Percentiles rank a stretch among this genome's conserved stretches.
These are phyloP conservation scores for Caenorhabditis brenneri DNA, from an alignment of 1,140 invertebrate genomes.

Conservation along the genomic window DNA sequence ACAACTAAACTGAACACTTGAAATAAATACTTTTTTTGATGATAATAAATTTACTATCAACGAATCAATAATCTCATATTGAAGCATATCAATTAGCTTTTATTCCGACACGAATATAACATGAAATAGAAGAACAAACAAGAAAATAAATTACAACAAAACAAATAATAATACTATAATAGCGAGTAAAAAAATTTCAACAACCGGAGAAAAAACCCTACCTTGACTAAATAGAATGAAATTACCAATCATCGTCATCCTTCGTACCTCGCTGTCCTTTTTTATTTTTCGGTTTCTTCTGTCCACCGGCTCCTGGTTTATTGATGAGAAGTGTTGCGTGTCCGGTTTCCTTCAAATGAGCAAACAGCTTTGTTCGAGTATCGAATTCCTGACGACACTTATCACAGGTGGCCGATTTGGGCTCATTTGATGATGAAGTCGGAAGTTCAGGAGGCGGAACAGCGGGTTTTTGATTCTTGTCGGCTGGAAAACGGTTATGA, in stretches of 20 bases:
- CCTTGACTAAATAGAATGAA: too few species aligned
- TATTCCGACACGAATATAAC: too few species aligned
- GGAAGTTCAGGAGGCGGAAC: background rate
- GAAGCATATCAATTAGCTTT: too few species aligned
- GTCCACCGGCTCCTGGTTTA: background rate
- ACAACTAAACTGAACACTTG: slow-evolving; percentile 30
- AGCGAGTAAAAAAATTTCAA: too few species aligned
- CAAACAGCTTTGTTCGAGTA: slow-evolving; percentile 48
- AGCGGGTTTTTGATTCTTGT: background rate
- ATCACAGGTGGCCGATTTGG: slow-evolving; percentile 47
- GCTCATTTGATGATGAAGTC: slow-evolving; percentile 4
- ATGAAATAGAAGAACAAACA: too few species aligned
- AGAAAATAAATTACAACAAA: too few species aligned
- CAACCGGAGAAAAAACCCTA: too few species aligned
- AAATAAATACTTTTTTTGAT: too few species aligned
- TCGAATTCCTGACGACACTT: slow-evolving; percentile 57
- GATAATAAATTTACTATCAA: too few species aligned
- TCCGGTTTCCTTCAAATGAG: slow-evolving; percentile 57
- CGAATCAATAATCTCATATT: too few species aligned
- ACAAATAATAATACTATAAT: too few species aligned
- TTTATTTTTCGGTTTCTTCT: slow-evolving; percentile 30
- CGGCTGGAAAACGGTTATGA: background rate
- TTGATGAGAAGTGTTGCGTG: slow-evolving; percentile 48
- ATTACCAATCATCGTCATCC: background rate
- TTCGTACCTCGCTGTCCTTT: slow-evolving; percentile 14